Base-by-base conservation (phyloP, 30 jellyfish, hydroid and myxozoan genomes). In the Aurelia coerulea region DNA sequence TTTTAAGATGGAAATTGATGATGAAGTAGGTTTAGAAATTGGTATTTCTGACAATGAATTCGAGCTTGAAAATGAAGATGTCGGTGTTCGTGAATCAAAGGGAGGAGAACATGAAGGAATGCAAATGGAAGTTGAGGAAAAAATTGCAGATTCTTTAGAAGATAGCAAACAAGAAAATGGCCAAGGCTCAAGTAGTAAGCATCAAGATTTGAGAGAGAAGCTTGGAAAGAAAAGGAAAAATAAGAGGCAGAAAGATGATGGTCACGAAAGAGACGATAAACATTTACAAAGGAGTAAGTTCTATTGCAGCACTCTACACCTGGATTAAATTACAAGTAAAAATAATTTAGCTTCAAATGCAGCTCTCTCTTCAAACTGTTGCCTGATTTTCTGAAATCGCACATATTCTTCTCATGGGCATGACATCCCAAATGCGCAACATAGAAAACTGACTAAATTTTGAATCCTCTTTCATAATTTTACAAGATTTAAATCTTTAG, bases 1-100 rank as follows among this genome's bases (percentile, higher is more conserved):
- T 19, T 65, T 2, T 10, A 42, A 63, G 11, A 88, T 88, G 96
- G 96, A 88, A 75, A 86, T 78, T 2, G 96, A 88, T 17, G 34
- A 10, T 2, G 88, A 70, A 4, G 0, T 46, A 6, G 29, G 23
- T 34, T 39, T 88, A 19, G 97, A 91, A 72, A 69, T 84, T 29
- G 84, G 79, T 1, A 84, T 91, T 15, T 77, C 53, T 5, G 52
- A 50, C 46, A 77, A 77, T 63, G 90, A 74, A 49, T 84, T 90
- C 32, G 95, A 84, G 23, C 87, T 31, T 64, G 88, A 86, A 12
- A 19, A 31, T 74, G 80, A 76, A 69, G 78, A 41, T 51, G 37
- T 64, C 5, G 87, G 39, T 39, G 84, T 83, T 35, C 34, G 77
- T 39, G 39, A 62, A 70, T 39, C 51, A 54, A 65, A 79, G 63